Percentiles rank a stretch among this genome's conserved stretches.
Conservation (phyloP, 1,140 invertebrate species). For the Wiebesia pumilae region DNA sequence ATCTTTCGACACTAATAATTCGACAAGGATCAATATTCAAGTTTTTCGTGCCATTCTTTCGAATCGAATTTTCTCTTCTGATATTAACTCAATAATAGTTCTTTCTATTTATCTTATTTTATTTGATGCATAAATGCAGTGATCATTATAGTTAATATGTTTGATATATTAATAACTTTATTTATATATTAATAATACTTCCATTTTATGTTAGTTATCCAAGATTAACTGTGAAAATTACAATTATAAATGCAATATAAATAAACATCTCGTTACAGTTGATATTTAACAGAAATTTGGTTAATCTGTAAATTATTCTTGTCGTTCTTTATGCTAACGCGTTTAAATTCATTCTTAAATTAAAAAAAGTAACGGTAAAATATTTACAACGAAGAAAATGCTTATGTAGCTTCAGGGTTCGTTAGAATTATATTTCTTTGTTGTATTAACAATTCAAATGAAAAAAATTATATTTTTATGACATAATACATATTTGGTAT, state of each 20-base stretch:
- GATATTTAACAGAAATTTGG: neutral
- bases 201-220: neutral
- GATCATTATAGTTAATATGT: too few species aligned
- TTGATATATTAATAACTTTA: too few species aligned
- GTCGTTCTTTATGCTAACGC: neutral
- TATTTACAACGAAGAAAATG: neutral
- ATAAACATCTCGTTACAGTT: conserved; percentile 4
- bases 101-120: neutral
- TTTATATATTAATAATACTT: too few species aligned
- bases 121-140: neutral
- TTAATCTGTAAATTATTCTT: neutral
- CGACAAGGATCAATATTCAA: neutral
- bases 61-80: neutral
- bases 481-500: too few species aligned
- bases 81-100: neutral
- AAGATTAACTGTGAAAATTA: neutral
- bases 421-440: too few species aligned
- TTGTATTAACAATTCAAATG: too few species aligned
- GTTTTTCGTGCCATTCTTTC: neutral
- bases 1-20: neutral
- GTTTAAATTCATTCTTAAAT: neutral
- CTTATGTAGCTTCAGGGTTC: neutral
- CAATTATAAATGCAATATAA: neutral
- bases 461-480: too few species aligned
- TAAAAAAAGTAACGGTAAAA: neutral